A percentile compares a stretch with the other conserved stretches of the same genome.
Conservation (phyloP, 2,113 vertebrate species). For the Halichoerus grypus region DNA sequence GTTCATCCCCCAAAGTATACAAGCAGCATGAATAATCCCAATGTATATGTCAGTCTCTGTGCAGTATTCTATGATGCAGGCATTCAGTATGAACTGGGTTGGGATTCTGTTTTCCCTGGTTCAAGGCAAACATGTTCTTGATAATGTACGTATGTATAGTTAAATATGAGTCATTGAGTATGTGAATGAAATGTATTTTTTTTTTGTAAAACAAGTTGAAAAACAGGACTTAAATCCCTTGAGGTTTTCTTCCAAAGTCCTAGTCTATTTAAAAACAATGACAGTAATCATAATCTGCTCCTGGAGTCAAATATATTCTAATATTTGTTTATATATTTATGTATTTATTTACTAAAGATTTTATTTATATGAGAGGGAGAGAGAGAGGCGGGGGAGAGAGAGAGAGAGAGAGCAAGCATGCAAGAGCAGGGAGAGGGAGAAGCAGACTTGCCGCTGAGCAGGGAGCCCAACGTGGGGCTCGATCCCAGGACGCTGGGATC, state of each 20-base stretch:
- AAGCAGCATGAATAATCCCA: not conserved
- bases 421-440: not conserved
- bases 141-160: not conserved
- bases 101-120: not conserved
- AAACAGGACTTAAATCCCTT: not conserved
- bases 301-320: not conserved
- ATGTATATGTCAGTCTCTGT: not conserved
- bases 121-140: slow-evolving; percentile 33
- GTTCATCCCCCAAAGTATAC: not conserved
- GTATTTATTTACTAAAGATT: not conserved
- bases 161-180: slow-evolving; percentile 15
- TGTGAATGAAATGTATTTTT: slow-evolving; percentile 32
- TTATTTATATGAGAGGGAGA: not conserved
- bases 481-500: not conserved
- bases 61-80: not conserved
- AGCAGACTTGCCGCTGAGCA: not conserved
- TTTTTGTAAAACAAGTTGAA: slow-evolving; percentile 22
- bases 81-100: not conserved
- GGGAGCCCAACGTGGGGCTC: not conserved
- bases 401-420: too few species aligned
- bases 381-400: too few species aligned
- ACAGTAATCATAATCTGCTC: not conserved
- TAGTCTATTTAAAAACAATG: slow-evolving; percentile 23
- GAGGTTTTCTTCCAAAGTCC: not conserved
- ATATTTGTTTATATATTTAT: not conserved